A percentile compares a stretch with the other conserved stretches of the same genome.
These are phyloP conservation scores for Rhombomys opimus DNA, from an alignment of 2,113 vertebrate species.

Conservation along the genomic window DNA sequence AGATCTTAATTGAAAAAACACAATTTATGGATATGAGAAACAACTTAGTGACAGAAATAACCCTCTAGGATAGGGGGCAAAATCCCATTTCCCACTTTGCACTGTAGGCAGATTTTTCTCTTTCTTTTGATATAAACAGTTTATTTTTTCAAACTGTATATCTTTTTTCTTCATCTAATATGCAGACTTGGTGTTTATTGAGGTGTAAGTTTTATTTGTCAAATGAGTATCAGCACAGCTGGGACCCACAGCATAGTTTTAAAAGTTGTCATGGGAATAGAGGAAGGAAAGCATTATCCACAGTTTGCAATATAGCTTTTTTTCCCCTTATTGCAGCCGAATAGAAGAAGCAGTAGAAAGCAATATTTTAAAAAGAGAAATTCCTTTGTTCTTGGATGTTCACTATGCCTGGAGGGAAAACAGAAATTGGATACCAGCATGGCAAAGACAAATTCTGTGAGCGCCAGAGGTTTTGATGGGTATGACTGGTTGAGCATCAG, in stretches of 20 bases:
- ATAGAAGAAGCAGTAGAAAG: conserved; percentile 72
- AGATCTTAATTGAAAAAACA: conserved; percentile 59
- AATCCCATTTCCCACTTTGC: conserved; percentile 57
- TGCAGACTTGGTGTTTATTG: conserved; percentile 75
- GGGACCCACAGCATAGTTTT: conserved; percentile 60
- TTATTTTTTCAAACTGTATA: neutral
- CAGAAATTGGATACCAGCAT: conserved; percentile 46
- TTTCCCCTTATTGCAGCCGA: conserved; percentile 63
- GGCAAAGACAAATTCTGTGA: conserved; percentile 10
- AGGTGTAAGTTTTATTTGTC: conserved; percentile 74
- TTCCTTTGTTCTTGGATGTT: conserved; percentile 58
- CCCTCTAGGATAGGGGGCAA: conserved; percentile 37
- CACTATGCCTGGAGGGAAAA: conserved; percentile 47
- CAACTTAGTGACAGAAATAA: conserved; percentile 61
- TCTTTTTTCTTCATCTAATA: conserved; percentile 67
- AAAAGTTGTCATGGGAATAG: conserved; percentile 71
- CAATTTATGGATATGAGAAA: conserved; percentile 65
- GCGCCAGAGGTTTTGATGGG: neutral
- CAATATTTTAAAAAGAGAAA: conserved; percentile 61
- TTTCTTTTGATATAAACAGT: conserved; percentile 41
- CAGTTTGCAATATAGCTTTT: conserved; percentile 62
- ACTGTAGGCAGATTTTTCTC: conserved; percentile 15
- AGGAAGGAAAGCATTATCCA: conserved; percentile 67
- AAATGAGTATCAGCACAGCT: conserved; percentile 55
- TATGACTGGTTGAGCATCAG: neutral